A percentile compares a stretch with the other conserved stretches of the same genome.
Evolutionary conservation across 2,888 invertebrate genomes (phyloP).

Genomic region (Meghimatium bilineatum): DNA sequence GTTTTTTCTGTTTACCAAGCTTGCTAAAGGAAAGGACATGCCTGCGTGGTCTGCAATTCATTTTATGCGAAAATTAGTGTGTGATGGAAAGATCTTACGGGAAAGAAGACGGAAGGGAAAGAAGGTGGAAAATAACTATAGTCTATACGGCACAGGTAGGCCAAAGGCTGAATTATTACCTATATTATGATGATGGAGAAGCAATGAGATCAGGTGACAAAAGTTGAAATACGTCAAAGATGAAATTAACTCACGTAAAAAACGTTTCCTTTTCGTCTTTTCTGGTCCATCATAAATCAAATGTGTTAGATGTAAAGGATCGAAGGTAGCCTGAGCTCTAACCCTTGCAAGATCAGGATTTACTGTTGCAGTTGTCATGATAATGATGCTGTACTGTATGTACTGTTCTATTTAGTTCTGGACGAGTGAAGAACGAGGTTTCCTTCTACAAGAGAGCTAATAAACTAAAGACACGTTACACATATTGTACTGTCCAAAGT

Average conservation of each 20-base stretch:
- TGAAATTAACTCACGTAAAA: constrained; percentile 64
- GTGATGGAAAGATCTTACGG: no score
- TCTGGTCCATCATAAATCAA: constrained; percentile 66
- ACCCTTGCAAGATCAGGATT: constrained; percentile 69
- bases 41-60: no score
- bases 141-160: no score
- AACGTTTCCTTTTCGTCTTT: constrained; percentile 59
- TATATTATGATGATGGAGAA: no score
- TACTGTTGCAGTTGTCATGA: constrained; percentile 47
- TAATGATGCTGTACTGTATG: not conserved
- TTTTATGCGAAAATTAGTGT: no score
- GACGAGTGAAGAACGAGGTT: not conserved
- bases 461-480: constrained; percentile 10
- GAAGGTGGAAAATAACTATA: no score
- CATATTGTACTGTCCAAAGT: constrained; percentile 10
- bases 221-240: no score
- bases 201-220: no score
- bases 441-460: not conserved
- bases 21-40: no score
- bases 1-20: no score
- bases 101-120: no score
- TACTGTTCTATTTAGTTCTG: not conserved
- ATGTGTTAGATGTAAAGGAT: constrained; percentile 66
- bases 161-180: no score
- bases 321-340: constrained; percentile 68